A percentile compares a stretch with the other conserved stretches of the same genome.
Evolutionary conservation across 2,797 vertebrate species (phyloP).

Genomic region (Erethizon dorsatum): DNA sequence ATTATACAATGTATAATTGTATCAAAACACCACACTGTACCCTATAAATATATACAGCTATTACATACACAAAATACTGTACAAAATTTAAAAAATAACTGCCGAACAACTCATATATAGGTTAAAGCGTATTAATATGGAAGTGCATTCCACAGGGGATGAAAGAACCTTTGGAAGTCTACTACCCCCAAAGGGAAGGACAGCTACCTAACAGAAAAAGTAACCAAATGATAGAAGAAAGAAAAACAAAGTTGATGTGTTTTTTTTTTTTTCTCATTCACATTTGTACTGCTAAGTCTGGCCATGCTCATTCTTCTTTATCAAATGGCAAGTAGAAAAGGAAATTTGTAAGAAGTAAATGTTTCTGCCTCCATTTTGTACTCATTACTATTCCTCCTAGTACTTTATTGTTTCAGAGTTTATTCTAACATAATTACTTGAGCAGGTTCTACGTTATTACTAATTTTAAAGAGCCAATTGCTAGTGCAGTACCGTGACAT

Average conservation of each 20-base stretch:
- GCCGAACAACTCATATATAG: not conserved
- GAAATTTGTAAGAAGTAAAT: constrained; percentile 49
- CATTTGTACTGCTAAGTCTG: not conserved
- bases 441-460: constrained; percentile 50
- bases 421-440: constrained; percentile 66
- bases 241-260: constrained; percentile 29
- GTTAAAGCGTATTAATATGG: constrained; percentile 44
- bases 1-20: not conserved
- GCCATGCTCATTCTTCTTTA: constrained; percentile 42
- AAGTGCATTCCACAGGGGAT: constrained; percentile 30
- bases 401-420: constrained; percentile 61
- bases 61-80: not conserved
- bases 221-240: constrained; percentile 34
- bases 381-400: not conserved
- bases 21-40: not conserved
- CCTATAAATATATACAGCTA: not conserved
- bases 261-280: constrained; percentile 32
- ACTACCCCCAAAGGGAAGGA: not conserved
- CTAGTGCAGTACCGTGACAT: not conserved
- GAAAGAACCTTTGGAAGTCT: constrained; percentile 38
- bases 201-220: not conserved
- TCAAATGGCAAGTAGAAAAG: constrained; percentile 37
- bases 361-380: constrained; percentile 14
- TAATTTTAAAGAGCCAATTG: constrained; percentile 45
- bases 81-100: not conserved